A percentile compares a stretch with the other conserved stretches of the same genome.
phyloP scores from a whole-genome alignment of 1,140 invertebrate genomes.

The Pararge aegeria region DNA sequence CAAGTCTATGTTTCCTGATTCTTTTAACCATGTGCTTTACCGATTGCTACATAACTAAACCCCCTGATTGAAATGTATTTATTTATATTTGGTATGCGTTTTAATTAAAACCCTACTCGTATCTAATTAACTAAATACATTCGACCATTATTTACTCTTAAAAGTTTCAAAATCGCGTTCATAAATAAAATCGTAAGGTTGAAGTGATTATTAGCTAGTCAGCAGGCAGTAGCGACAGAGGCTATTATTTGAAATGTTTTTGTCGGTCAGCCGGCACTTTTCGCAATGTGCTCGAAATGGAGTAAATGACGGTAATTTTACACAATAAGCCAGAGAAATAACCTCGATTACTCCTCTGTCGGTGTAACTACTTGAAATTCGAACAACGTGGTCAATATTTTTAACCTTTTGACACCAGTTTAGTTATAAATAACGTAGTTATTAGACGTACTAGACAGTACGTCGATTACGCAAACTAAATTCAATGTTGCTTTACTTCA shows the following conservation, averaged over 20 bases:
- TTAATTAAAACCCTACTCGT: too few species aligned
- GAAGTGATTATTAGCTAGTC: constrained; percentile 20
- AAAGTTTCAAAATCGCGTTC: not conserved
- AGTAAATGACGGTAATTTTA: constrained; percentile 49
- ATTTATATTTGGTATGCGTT: too few species aligned
- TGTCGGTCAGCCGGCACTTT: constrained; percentile 23
- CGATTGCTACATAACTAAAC: too few species aligned
- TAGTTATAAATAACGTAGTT: too few species aligned
- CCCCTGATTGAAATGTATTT: too few species aligned
- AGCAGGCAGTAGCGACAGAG: constrained; percentile 4
- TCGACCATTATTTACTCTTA: too few species aligned
- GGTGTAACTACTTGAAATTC: constrained; percentile 9
- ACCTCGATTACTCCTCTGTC: constrained; percentile 39
- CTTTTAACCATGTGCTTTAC: too few species aligned
- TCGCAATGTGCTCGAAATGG: constrained; percentile 36
- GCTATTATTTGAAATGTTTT: constrained; percentile 24
- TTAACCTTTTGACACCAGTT: not conserved
- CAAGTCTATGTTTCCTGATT: too few species aligned
- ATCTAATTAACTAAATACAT: too few species aligned
- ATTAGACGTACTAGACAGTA: too few species aligned
- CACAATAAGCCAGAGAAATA: constrained; percentile 54
- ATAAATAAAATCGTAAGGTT: constrained; percentile 9
- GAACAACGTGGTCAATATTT: not conserved
- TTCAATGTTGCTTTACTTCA: too few species aligned
- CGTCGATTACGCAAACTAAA: too few species aligned